These are phyloP conservation scores for Pithys albifrons DNA, from an alignment of 2,113 vertebrate species.

Conservation along the genomic window DNA sequence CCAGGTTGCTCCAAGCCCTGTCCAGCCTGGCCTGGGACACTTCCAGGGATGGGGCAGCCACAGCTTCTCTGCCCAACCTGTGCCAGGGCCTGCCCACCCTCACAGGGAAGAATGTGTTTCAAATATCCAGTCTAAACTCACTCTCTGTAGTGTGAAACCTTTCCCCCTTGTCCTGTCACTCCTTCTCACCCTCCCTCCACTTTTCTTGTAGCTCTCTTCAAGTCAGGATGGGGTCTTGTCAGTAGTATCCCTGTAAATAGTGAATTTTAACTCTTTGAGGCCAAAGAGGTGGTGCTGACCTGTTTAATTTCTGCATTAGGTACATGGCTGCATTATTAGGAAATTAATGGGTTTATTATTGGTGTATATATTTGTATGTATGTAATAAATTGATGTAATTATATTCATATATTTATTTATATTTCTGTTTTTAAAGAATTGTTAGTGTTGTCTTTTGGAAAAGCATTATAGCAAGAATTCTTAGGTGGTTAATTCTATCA, in stretches of 20 bases:
- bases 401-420: too few species aligned
- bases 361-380: too few species aligned
- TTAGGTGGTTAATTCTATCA: background rate
- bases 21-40: background rate
- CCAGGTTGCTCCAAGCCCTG: rapidly evolving
- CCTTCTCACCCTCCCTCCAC: background rate
- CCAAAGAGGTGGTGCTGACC: background rate
- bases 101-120: background rate
- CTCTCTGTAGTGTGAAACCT: background rate
- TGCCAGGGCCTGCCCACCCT: background rate
- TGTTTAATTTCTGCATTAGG: background rate
- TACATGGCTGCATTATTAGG: background rate
- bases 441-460: background rate
- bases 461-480: background rate
- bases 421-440: background rate
- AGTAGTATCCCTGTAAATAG: background rate
- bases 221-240: background rate
- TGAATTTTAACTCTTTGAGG: background rate
- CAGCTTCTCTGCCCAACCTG: background rate
- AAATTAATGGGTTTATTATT: background rate
- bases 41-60: background rate
- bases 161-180: background rate
- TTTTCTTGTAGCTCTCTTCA: background rate
- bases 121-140: background rate
- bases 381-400: too few species aligned